Base-by-base conservation (phyloP, 2,113 vertebrate genomes). In the Leucoraja erinaceus region DNA sequence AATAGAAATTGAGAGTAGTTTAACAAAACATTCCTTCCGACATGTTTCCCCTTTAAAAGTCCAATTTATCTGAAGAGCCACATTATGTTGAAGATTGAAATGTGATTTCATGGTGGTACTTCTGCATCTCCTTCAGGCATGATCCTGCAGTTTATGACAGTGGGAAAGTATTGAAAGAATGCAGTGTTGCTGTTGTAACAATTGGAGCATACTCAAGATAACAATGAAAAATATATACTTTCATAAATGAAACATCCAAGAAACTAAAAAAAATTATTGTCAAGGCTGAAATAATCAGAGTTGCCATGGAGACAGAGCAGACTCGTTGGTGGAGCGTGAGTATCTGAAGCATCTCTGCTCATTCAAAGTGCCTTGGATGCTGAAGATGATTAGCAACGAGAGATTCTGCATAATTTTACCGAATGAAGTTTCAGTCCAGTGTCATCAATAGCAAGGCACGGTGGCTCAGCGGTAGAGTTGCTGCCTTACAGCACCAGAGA, bases 301-400 rank as follows among this genome's bases (percentile, higher is more conserved):
- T 86, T 86, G 56, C 59, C 5, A 86, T 86, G 59, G 83, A 63
- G 59, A 63, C 83, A 63, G 83, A 63, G 83, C n/a, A 86, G 59
- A 12, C 83, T 86, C 63, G 2, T 59, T 63, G 56, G 83, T n/a
- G 14, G 56, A 31, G 28, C 61, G 10, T 86, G 28, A 56, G 14
- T 86, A 20, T 86, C 33, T 86, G 56, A 86, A 61, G 28, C 25
- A 61, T 61, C 56, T 63, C 83, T 86, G 59, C 83, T 86, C 22
- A 25, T 86, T 31, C 59, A 59, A 28, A 61, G 22, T 25, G 22
- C 54, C 20, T 83, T 59, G 56, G 59, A 61, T 84, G 81, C 83
- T 86, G 25, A 86, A 86, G 0, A n/a, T 61, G n/a, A 25, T 47
- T 28, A 10, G 54, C 31, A 79, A 22, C 56, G 79, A 83, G 47